Percentiles rank a stretch among this genome's conserved stretches.
These are phyloP conservation scores for Ceratosolen fusciceps DNA, from an alignment of 1,140 invertebrate genomes.

Conservation along the genomic window DNA sequence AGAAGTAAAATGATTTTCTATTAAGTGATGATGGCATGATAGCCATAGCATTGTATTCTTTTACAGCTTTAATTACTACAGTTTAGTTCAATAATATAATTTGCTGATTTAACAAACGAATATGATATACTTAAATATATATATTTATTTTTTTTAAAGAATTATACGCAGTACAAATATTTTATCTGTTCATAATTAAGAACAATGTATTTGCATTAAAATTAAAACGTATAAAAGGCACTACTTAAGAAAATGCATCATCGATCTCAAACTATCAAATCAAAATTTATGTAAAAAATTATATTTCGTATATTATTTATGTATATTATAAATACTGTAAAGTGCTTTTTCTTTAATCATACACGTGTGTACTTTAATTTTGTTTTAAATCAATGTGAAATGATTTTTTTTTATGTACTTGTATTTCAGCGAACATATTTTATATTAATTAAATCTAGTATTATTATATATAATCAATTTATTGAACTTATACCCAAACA, in stretches of 20 bases:
- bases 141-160: not conserved
- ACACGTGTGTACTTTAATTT: constrained; percentile 22
- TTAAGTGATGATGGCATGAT: not conserved
- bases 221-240: constrained; percentile 48
- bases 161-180: constrained; percentile 38
- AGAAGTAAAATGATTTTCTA: not conserved
- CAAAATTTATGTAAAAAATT: constrained; percentile 32
- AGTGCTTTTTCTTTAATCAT: not conserved
- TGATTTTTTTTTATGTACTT: not conserved
- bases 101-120: constrained; percentile 6
- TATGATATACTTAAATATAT: constrained; percentile 21
- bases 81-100: constrained; percentile 26
- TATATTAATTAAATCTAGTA: not conserved
- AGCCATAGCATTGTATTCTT: constrained; percentile 6
- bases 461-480: constrained; percentile 20
- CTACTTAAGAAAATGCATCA: constrained; percentile 46
- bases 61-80: constrained; percentile 27
- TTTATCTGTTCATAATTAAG: constrained; percentile 24
- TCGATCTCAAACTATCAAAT: constrained; percentile 35
- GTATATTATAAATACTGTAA: constrained; percentile 29
- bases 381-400: not conserved
- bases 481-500: not conserved
- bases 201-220: constrained; percentile 45
- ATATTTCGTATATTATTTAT: constrained; percentile 13
- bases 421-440: not conserved